Evolutionary conservation across 1,140 invertebrate species (phyloP), one percentile per base, ranked within the genome.

Genomic region (Drosophila equinoxialis): DNA sequence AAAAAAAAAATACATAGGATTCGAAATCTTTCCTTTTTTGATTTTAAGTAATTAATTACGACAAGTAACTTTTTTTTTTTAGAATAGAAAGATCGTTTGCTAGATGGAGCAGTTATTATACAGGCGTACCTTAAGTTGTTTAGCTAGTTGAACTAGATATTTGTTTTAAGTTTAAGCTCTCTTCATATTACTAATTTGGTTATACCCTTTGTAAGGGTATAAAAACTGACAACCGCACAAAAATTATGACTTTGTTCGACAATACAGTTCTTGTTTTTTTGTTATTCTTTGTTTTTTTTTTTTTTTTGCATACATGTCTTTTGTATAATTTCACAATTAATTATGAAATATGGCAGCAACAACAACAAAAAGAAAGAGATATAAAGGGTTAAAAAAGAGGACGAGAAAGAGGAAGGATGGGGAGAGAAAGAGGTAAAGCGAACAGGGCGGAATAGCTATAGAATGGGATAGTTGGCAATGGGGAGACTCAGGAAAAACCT

Each of bases 321-420:
- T 73, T 82, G 82, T 82, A 86, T 86, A 86, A 86, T 86, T 87
- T 82, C 45, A 87, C 82, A 86, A 87, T 87, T 86, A 86, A 86
- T 86, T 86, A 86, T 86, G 75, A 86, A 82, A 86, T 82, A 71
- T 79, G 82, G 61, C 76, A 67, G 48, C 65, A 68, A 76, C 63
- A 61, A 57, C 33, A 13, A 39, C 11, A 39, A 39, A 10, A 48
- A 17, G 17, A 23, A 30, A 66, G 26, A 68, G 63, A 57, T n/a
- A 68, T 14, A 54, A 55, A 37, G 8, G 13, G 45, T 8, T 1
- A 51, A 20, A 51, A 51, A 20, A 23, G 45, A 10, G 45, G 2
- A 1, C 0, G 17, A 8, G 14, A 3, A 20, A 45, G n/a, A 45
- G 42, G 45, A 14, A 6, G 14, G n/a, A 45, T 1, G 10, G 35